A percentile compares a stretch with the other conserved stretches of the same genome.
These are phyloP conservation scores for Drosophila picticornis DNA, from an alignment of 2,888 invertebrate species.

Conservation along the genomic window DNA sequence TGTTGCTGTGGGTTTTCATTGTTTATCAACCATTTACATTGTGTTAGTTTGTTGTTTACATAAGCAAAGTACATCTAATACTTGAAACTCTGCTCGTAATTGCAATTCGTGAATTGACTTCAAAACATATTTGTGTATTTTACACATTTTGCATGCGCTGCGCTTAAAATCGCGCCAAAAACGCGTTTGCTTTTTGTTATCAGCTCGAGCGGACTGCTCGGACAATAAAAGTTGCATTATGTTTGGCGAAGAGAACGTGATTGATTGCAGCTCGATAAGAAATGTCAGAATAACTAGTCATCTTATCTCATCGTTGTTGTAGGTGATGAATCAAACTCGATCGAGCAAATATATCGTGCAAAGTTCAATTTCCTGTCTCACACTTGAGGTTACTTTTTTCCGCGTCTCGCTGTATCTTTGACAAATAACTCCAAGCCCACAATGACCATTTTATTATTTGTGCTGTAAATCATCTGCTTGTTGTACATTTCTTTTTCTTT, in stretches of 20 bases:
- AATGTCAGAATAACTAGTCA: slow-evolving; percentile 19
- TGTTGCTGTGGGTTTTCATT: slow-evolving; percentile 37
- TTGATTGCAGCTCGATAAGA: slow-evolving; percentile 43
- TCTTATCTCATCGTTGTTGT: slow-evolving; percentile 5
- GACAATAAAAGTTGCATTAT: slow-evolving; percentile 16
- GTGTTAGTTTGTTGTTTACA: slow-evolving; percentile 54
- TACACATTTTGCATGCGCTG: background rate
- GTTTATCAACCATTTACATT: slow-evolving; percentile 52
- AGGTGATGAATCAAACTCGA: background rate
- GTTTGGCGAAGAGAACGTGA: slow-evolving; percentile 52
- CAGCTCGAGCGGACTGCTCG: background rate
- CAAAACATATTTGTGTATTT: background rate
- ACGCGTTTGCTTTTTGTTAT: slow-evolving; percentile 17
- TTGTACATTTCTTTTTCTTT: slow-evolving; percentile 61
- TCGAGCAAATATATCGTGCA: slow-evolving; percentile 23
- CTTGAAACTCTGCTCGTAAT: background rate
- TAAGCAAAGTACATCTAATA: slow-evolving; percentile 38
- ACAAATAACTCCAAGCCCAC: slow-evolving; percentile 68
- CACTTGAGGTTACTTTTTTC: slow-evolving; percentile 25
- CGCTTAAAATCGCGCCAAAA: slow-evolving; percentile 28
- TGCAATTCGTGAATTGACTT: slow-evolving; percentile 40
- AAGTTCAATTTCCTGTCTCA: slow-evolving; percentile 66
- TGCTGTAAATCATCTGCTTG: slow-evolving; percentile 77
- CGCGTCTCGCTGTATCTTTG: slow-evolving; percentile 33
- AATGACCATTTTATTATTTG: slow-evolving; percentile 67